Evolutionary conservation across 1,140 invertebrate species (phyloP).

Genomic region (Elysia chlorotica): DNA sequence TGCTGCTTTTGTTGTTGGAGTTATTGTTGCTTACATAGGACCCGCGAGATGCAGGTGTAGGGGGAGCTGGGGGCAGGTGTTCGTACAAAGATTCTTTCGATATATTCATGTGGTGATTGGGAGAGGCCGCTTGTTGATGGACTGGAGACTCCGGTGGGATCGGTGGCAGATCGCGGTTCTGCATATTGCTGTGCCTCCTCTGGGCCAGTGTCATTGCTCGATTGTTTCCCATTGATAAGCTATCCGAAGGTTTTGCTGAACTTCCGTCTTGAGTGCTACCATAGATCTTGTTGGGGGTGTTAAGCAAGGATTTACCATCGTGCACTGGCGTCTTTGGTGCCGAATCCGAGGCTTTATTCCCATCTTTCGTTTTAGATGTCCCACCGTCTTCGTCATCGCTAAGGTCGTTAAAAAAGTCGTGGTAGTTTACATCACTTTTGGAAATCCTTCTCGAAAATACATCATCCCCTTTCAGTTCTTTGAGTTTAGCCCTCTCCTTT

Average conservation of each 20-base stretch:
- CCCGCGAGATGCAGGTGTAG: too few relatives aligned
- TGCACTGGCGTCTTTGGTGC: neutral
- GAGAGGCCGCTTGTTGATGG: neutral
- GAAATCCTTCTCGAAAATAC: conserved; percentile 50
- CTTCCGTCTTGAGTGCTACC: neutral
- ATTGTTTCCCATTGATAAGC: neutral
- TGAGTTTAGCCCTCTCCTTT: conserved; percentile 50
- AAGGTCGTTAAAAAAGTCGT: conserved; percentile 38
- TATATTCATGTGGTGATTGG: neutral
- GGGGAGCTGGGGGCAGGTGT: conserved; percentile 46
- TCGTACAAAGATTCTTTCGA: conserved; percentile 50
- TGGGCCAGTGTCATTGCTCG: neutral
- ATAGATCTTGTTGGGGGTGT: too few relatives aligned
- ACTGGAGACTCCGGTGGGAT: conserved; percentile 30
- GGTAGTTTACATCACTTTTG: conserved; percentile 46
- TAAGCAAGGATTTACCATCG: neutral
- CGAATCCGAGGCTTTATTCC: neutral
- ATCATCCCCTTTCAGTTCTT: conserved; percentile 45
- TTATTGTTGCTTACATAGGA: too few relatives aligned
- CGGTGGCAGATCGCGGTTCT: conserved; percentile 49
- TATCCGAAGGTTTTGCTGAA: conserved; percentile 1
- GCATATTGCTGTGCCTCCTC: conserved; percentile 23
- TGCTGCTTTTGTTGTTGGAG: too few relatives aligned
- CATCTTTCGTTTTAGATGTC: neutral
- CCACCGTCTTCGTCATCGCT: conserved; percentile 30